Evolutionary conservation across 1,140 invertebrate species (phyloP).

Genomic region (Orussus abietinus): DNA sequence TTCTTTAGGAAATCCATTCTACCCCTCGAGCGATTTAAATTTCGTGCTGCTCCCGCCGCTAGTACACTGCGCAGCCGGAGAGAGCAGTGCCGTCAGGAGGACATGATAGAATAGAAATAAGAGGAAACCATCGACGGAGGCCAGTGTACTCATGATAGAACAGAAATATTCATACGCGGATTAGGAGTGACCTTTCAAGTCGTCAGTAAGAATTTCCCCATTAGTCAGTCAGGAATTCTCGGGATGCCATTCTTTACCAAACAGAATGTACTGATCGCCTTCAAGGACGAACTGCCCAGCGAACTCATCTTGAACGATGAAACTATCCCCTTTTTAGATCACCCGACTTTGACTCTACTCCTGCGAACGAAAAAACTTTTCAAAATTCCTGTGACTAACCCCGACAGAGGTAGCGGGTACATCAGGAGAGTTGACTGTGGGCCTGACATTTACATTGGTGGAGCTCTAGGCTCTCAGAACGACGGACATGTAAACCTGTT

Average conservation of each 20-base stretch:
- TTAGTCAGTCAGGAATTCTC: slow-evolving; percentile 10
- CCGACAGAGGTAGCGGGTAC: slow-evolving; percentile 3
- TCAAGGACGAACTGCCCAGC: slow-evolving; percentile 7
- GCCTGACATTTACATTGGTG: slow-evolving; percentile 5
- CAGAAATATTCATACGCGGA: no score
- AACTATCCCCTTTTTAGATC: slow-evolving; percentile 4
- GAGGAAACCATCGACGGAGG: no score
- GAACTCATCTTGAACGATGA: slow-evolving; percentile 2
- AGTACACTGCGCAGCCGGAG: no score
- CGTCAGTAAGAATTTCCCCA: slow-evolving; percentile 10
- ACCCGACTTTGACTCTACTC: slow-evolving; percentile 6
- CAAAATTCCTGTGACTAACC: slow-evolving; percentile 3
- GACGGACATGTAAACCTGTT: slow-evolving; percentile 10
- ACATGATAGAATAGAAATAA: no score
- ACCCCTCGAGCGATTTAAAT: no score
- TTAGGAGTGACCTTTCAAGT: slow-evolving; percentile 12
- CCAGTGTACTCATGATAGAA: no score
- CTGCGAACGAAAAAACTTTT: slow-evolving; percentile 10
- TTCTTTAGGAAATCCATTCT: no score
- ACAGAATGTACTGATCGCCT: slow-evolving; percentile 7
- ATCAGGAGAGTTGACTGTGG: slow-evolving; percentile 3
- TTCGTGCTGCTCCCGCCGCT: no score
- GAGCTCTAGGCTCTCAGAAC: slow-evolving; percentile 4
- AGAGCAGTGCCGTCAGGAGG: no score
- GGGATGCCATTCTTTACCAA: slow-evolving; percentile 14